phyloP scores from a whole-genome alignment of 2,888 invertebrate species.

The Euzetes globulus region DNA sequence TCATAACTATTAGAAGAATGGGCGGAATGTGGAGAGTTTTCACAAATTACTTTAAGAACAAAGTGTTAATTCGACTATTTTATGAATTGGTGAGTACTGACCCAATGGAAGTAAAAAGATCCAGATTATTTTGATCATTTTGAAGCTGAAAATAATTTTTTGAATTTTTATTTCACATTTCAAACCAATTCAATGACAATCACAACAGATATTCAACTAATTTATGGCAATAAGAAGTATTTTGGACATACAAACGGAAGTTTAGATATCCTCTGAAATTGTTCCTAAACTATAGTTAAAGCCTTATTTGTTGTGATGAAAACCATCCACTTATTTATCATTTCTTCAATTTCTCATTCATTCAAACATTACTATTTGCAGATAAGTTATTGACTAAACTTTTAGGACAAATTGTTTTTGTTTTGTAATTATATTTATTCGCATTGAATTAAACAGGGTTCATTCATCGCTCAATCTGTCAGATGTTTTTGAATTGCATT shows the following conservation, averaged over 20 bases:
- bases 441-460: too few species aligned
- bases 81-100: not conserved
- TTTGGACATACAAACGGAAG: not conserved
- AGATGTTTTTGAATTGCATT: too few species aligned
- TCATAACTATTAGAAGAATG: too few species aligned
- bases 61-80: too few species aligned
- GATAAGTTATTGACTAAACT: not conserved
- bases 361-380: too few species aligned
- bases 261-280: constrained; percentile 9
- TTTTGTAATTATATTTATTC: too few species aligned
- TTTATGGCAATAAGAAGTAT: not conserved
- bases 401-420: not conserved
- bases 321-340: not conserved
- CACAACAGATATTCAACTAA: not conserved
- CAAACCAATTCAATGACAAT: not conserved
- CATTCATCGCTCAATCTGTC: too few species aligned
- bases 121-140: not conserved
- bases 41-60: too few species aligned
- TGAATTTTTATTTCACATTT: too few species aligned
- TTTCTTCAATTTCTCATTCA: too few species aligned
- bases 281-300: not conserved
- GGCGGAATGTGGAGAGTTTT: too few species aligned
- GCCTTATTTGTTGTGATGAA: not conserved
- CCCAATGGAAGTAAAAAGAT: not conserved
- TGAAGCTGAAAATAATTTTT: not conserved